Conservation (phyloP, 2,888 invertebrate genomes). For the Drosophila austrosaltans region DNA sequence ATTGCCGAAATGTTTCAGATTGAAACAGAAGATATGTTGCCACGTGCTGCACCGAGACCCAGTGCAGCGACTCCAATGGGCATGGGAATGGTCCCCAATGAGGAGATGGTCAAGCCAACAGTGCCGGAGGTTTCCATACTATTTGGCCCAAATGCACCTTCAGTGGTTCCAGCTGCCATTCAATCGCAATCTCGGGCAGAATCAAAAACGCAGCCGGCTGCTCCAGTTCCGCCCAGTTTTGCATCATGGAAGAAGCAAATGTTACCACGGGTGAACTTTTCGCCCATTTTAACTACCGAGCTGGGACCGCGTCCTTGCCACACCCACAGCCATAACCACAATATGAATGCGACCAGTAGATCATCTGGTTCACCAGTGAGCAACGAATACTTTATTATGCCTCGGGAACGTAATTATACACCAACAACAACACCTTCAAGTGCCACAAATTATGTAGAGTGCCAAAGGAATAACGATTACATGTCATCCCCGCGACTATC, state of each 20-base stretch:
- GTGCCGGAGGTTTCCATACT: slow-evolving; percentile 77
- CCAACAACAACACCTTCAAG: neutral
- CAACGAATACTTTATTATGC: slow-evolving; percentile 50
- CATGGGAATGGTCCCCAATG: slow-evolving; percentile 28
- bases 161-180: neutral
- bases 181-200: slow-evolving; percentile 22
- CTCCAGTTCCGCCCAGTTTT: slow-evolving; percentile 53
- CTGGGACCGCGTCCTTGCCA: slow-evolving; percentile 46
- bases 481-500: neutral
- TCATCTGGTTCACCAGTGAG: slow-evolving; percentile 13
- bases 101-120: slow-evolving; percentile 58
- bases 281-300: slow-evolving; percentile 56
- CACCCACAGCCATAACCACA: neutral
- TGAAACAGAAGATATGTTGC: slow-evolving; percentile 81
- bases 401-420: slow-evolving; percentile 41
- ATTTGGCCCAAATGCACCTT: slow-evolving; percentile 56
- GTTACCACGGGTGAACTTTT: slow-evolving; percentile 74
- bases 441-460: slow-evolving; percentile 18
- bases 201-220: slow-evolving; percentile 5
- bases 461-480: slow-evolving; percentile 11
- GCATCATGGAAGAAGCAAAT: slow-evolving; percentile 81
- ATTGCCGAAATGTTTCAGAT: slow-evolving; percentile 70
- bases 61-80: slow-evolving; percentile 54
- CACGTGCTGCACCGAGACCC: slow-evolving; percentile 80
- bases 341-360: slow-evolving; percentile 22